Base-by-base conservation (phyloP, 2,113 vertebrate genomes). In the Takifugu bimaculatus region DNA sequence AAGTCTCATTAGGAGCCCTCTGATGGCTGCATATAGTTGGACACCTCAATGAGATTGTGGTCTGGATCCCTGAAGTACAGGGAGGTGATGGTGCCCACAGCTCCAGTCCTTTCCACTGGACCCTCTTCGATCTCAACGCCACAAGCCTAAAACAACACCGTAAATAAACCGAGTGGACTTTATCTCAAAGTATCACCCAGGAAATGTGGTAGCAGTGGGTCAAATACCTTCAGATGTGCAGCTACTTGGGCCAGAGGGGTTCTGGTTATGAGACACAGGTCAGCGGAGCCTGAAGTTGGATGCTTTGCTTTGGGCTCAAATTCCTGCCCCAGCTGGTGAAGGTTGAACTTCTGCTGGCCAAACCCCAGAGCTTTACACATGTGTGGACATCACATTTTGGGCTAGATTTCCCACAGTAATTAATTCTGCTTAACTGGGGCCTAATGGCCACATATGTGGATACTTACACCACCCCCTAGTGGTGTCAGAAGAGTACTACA, bases 311-410 rank as follows among this genome's bases (percentile, higher is more conserved):
- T 97, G 32, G 94, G 94, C 60, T 97, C 93, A 50, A 93, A 91
- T 84, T 98, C 95, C 65, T 92, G 90, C 15, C 94, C 95, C 43
- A 72, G 81, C 73, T 98, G 82, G 1, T 96, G 94, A 28, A 98
- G 89, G 75, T 96, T 98, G n/a, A 98, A 88, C 79, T 96, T 98
- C 83, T 97, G 95, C 13, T 91, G 79, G 47, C 95, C 94, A 68
- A 97, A 96, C 27, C 66, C 62, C 32, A 97, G 65, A 54, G 94
- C 94, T 78, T 93, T 96, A 48, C 20, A 20, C 20, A 20, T 20
- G 20, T 20, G 20, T 20, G 20, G 20, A 20, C 20, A 20, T 20
- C 20, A 20, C 20, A 20, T 20, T 20, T 20, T 20, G 20, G 20
- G 20, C 20, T 20, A 20, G 20, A 20, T 20, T 20, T 20, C 20